Percentiles rank a stretch among this genome's conserved stretches.
These are phyloP conservation scores for Netelia fuscicornis DNA, from an alignment of 2,888 invertebrate genomes.

Conservation along the genomic window DNA sequence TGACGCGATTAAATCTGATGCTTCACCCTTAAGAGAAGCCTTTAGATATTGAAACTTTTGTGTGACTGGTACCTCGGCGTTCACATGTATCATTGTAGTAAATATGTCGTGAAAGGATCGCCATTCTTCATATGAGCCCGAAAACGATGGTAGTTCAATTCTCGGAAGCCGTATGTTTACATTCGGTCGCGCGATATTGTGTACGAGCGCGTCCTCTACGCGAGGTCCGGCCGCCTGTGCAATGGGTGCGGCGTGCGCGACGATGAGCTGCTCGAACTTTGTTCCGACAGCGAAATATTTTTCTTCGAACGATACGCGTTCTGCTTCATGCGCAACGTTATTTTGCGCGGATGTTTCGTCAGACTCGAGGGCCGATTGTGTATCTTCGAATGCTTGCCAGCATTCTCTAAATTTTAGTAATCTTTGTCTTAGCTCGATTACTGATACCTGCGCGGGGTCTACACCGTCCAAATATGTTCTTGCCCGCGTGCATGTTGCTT, in stretches of 20 bases:
- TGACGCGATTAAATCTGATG: too few species aligned
- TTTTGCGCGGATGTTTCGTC: not conserved
- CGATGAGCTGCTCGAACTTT: slow-evolving; percentile 38
- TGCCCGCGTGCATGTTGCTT: not conserved
- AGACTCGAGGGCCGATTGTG: not conserved
- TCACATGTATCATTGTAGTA: too few species aligned
- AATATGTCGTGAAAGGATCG: too few species aligned
- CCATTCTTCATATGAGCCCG: too few species aligned
- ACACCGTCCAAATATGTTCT: not conserved
- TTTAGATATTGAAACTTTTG: too few species aligned
- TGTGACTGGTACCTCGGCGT: too few species aligned
- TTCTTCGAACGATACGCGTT: not conserved
- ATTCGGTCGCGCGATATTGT: too few species aligned
- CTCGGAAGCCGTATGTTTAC: too few species aligned
- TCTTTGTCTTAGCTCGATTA: not conserved
- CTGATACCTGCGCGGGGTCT: not conserved
- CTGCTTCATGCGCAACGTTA: not conserved
- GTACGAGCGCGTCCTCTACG: too few species aligned
- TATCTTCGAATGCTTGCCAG: not conserved
- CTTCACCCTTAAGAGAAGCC: too few species aligned
- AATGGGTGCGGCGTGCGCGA: not conserved
- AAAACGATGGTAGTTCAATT: too few species aligned
- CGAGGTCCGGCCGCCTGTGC: too few species aligned
- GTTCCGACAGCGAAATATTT: slow-evolving; percentile 4
- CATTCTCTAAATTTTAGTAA: not conserved